Evolutionary conservation across 2,888 invertebrate species (phyloP).

Genomic region (Timandra comae): DNA sequence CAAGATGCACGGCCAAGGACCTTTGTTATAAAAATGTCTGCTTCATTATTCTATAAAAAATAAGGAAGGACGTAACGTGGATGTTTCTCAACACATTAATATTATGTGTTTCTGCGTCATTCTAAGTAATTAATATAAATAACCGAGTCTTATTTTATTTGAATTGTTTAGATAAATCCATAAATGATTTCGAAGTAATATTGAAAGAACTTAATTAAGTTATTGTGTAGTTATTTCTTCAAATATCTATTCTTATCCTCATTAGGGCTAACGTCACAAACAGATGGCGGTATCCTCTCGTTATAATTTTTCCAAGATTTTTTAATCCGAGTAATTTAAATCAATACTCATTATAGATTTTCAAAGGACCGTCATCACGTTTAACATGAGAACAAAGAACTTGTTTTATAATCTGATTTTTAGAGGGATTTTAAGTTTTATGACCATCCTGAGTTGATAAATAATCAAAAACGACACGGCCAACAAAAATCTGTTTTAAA

Average conservation of each 20-base stretch:
- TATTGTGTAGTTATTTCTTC: no score
- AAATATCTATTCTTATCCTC: slow-evolving; percentile 44
- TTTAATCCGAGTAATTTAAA: slow-evolving; percentile 72
- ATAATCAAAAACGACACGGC: slow-evolving; percentile 53
- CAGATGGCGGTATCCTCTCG: slow-evolving; percentile 58
- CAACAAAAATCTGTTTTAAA: slow-evolving; percentile 38
- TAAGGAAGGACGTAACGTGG: slow-evolving; percentile 50
- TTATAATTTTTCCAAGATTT: slow-evolving; percentile 75
- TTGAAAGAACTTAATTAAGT: no score
- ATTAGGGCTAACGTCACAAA: slow-evolving; percentile 29
- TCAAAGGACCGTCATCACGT: slow-evolving; percentile 69
- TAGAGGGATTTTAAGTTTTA: slow-evolving; percentile 67
- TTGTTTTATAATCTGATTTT: slow-evolving; percentile 72
- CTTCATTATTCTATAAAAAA: slow-evolving; percentile 75
- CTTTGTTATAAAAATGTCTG: slow-evolving; percentile 77
- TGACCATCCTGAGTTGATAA: slow-evolving; percentile 55
- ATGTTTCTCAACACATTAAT: slow-evolving; percentile 23
- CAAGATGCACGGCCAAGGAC: slow-evolving; percentile 77
- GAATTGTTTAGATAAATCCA: no score
- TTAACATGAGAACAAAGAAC: slow-evolving; percentile 65
- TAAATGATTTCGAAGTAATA: no score
- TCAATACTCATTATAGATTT: slow-evolving; percentile 75
- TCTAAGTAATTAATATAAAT: no score
- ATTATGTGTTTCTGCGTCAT: slow-evolving; percentile 1
- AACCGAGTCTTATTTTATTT: no score